phyloP scores from a whole-genome alignment of 1,140 invertebrate genomes.

The Drosophila ambigua region DNA sequence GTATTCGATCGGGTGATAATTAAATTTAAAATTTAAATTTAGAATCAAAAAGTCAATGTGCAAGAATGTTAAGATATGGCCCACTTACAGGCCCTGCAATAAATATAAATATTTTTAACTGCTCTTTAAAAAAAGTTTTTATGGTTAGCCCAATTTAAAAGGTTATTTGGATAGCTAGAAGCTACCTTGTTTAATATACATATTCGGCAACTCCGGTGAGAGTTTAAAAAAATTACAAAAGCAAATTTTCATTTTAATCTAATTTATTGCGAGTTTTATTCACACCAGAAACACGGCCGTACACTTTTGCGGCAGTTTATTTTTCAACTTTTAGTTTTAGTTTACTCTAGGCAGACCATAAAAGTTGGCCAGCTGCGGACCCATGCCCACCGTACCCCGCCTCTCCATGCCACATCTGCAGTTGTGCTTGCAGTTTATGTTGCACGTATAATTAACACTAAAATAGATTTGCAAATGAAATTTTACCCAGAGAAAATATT shows the following conservation, averaged over 20 bases:
- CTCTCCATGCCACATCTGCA: too few species aligned
- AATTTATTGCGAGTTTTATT: slow-evolving; percentile 43
- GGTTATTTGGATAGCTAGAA: too few species aligned
- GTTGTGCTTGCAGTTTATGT: slow-evolving; percentile 24
- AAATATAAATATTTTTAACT: too few species aligned
- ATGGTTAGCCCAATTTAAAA: too few species aligned
- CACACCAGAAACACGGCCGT: slow-evolving; percentile 16
- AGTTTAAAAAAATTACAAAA: slow-evolving; percentile 26
- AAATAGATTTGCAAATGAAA: slow-evolving; percentile 52
- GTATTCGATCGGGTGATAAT: too few species aligned
- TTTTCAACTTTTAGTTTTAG: slow-evolving; percentile 49
- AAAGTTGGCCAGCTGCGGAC: slow-evolving; percentile 15
- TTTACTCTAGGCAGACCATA: slow-evolving; percentile 7
- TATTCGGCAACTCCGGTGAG: not conserved
- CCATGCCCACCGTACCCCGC: too few species aligned
- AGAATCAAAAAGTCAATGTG: not conserved
- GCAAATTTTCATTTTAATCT: slow-evolving; percentile 35
- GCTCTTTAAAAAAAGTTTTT: not conserved
- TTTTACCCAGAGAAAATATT: slow-evolving; percentile 19
- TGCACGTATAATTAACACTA: slow-evolving; percentile 52
- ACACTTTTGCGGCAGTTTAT: slow-evolving; percentile 35
- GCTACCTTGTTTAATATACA: too few species aligned
- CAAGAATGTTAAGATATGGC: not conserved
- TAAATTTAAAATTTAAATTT: not conserved
- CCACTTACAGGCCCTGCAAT: not conserved